Evolutionary conservation across 1,140 invertebrate genomes (phyloP), one percentile per base, ranked within the genome.

Genomic region (Drosophila bocki): DNA sequence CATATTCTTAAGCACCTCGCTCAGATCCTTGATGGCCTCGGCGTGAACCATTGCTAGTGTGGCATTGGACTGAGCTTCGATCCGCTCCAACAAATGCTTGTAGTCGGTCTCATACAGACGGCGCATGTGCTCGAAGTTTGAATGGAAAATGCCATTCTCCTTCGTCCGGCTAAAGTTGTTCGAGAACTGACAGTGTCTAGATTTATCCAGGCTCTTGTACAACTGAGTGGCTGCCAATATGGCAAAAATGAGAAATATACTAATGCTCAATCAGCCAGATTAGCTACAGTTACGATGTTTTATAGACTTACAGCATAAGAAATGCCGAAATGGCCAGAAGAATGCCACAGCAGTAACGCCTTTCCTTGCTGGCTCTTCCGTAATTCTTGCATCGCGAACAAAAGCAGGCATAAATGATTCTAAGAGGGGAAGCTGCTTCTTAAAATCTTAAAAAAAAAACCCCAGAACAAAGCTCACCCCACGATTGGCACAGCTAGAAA

Each of bases 281-380:
- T 9, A 15, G 33, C 12, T 13, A 7, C 15, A 37, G 12, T 15
- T 22, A 3, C 29, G 11, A 32, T 9, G 4, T 6, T 12, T 4
- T 6, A 19, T 35, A 17, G 13, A 70, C 67, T 75, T 61, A 75
- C 71, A 75, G 32, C 71, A 75, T 75, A 11, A 61, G n/a, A 0
- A 70, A 1, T 9, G 42, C 71, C 9, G 17, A 11, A 22, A 71
- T 9, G 1, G 11, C 39, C 26, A 75, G 17, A 4, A 61, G 29
- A 0, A 26, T 12, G 19, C 35, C 57, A 22, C 48, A 61, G 26
- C 47, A 71, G 19, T 19, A 48, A 15, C 41, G 41, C 3, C 9
- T 9, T 9, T 7, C 19, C 3, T 11, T 1, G 17, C 26, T 45
- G 7, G 19, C 33, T 35, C 13, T 35, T 4, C 12, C 5, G 8